These are phyloP conservation scores for Sciurus carolinensis DNA, from an alignment of 2,797 vertebrate genomes.

Conservation along the genomic window DNA sequence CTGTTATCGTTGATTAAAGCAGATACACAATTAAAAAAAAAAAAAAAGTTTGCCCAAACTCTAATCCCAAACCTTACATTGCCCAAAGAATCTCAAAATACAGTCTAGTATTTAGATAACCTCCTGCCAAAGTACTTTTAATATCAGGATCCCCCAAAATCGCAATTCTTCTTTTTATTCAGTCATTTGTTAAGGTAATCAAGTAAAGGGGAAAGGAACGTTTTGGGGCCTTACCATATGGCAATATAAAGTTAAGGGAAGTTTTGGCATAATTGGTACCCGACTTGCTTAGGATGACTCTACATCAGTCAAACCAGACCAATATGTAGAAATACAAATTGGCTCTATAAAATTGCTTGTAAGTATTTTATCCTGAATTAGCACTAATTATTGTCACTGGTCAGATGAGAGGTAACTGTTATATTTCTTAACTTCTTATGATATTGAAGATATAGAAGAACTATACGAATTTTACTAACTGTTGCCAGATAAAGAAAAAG, in stretches of 20 bases:
- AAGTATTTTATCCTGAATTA: constrained; percentile 5
- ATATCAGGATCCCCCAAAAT: background rate
- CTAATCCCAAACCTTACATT: background rate
- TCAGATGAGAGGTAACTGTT: background rate
- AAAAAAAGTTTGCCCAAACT: background rate
- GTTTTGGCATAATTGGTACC: background rate
- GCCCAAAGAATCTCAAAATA: background rate
- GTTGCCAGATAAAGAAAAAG: background rate
- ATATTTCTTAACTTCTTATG: constrained; percentile 4
- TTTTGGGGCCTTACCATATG: background rate
- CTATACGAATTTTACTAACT: constrained; percentile 14
- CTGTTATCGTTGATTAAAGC: constrained; percentile 13
- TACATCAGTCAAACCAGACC: background rate
- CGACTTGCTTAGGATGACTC: background rate
- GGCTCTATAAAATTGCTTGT: background rate
- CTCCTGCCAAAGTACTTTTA: background rate
- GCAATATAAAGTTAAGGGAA: background rate
- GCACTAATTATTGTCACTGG: background rate
- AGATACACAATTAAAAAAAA: background rate
- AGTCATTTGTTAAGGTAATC: constrained; percentile 19
- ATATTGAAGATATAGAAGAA: background rate
- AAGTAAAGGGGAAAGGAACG: background rate
- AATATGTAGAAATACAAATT: background rate
- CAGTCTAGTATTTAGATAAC: background rate
- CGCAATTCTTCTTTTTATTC: constrained; percentile 10